Base-by-base conservation (phyloP, 2,113 vertebrate species). In the Elephas maximus region DNA sequence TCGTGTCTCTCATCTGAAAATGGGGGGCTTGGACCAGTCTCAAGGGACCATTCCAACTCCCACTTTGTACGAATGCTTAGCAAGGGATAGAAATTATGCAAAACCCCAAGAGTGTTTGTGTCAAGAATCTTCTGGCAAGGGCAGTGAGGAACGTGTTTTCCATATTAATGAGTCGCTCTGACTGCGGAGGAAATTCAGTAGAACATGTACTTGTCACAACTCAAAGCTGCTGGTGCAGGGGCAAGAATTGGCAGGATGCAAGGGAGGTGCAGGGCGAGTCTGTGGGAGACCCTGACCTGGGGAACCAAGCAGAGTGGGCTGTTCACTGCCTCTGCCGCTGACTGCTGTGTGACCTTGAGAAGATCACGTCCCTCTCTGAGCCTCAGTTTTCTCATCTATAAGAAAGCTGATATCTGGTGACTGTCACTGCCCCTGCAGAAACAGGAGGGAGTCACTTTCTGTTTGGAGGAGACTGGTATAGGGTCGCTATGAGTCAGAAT, bases 41-140 rank as follows among this genome's bases (percentile, higher is more conserved):
- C 86, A 20, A 63, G 93, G 65, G 80, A 90, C 45, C 48, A 44
- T 91, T 86, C 94, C 83, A 77, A 84, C 63, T 44, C 76, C 33
- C 44, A 73, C 79, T 69, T 28, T 53, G 71, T 17, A 41, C 30
- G 84, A 88, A 93, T 74, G 73, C 88, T 87, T 92, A 93, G 63
- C 84, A 74, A 93, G 80, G n/a, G 77, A 90, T 37, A 53, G 65
- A 85, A 45, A 62, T 85, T 20, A 69, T 76, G 80, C 96, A 83
- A 95, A 77, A 73, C 37, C 51, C 92, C 88, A 77, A 53, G 83
- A 53, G 87, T 60, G 90, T 74, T 60, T 62, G 74, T 98, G 96
- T 95, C 97, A 90, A 65, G 94, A 91, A 69, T 92, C 97, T 94
- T 51, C 95, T 88, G 92, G 96, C 94, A 51, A 45, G 77, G 62